Conservation (phyloP, 2,113 vertebrate species). For the Myrmecobius fasciatus region DNA sequence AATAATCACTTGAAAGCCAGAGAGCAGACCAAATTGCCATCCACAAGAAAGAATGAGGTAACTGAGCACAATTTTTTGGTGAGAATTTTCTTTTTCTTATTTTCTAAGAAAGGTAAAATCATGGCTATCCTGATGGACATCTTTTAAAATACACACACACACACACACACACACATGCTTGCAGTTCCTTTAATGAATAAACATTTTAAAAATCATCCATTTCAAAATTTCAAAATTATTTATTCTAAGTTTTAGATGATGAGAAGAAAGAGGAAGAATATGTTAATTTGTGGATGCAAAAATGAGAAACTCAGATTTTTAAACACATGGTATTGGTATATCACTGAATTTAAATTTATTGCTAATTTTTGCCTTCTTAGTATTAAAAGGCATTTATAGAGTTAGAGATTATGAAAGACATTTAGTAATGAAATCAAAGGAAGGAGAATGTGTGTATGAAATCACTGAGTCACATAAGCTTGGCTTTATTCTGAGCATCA, state of each 20-base stretch:
- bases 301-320: background rate
- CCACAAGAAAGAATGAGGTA: background rate
- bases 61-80: background rate
- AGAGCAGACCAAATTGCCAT: background rate
- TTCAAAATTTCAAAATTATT: background rate
- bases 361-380: background rate
- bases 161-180: background rate
- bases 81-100: background rate
- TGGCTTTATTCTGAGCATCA: background rate
- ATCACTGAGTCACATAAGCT: background rate
- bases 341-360: background rate
- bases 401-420: background rate
- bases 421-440: background rate
- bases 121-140: background rate
- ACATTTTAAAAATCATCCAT: background rate
- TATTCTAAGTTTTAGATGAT: background rate
- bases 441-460: background rate
- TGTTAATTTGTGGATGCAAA: background rate
- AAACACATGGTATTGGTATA: background rate
- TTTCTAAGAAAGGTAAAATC: background rate
- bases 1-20: background rate
- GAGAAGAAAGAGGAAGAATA: background rate
- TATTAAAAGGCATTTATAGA: background rate
- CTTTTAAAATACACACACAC: background rate
- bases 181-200: background rate